A percentile compares a stretch with the other conserved stretches of the same genome.
These are phyloP conservation scores for Plutella xylostella DNA, from an alignment of 2,888 invertebrate species.

Conservation along the genomic window DNA sequence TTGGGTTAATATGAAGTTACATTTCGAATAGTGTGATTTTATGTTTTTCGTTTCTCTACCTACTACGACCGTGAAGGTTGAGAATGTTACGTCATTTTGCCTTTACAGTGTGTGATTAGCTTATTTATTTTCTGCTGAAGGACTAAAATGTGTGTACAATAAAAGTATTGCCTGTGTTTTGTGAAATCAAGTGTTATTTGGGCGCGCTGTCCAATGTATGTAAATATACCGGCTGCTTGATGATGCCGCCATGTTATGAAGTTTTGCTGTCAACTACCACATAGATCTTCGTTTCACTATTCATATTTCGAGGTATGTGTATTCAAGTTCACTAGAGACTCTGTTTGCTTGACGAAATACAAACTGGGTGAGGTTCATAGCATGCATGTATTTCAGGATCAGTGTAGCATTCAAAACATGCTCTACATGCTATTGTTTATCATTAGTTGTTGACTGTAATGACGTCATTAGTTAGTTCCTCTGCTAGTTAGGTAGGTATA, in stretches of 20 bases:
- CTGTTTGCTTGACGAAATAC: neutral
- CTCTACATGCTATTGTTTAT: constrained; percentile 47
- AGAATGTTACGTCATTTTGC: constrained; percentile 69
- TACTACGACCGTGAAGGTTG: constrained; percentile 68
- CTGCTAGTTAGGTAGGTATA: neutral
- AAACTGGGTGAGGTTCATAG: neutral
- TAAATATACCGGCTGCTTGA: constrained; percentile 57
- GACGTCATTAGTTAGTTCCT: constrained; percentile 54
- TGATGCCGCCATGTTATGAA: constrained; percentile 69
- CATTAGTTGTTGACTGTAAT: constrained; percentile 60
- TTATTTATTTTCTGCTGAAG: constrained; percentile 29
- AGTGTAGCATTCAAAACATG: constrained; percentile 2
- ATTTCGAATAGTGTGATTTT: too few species aligned
- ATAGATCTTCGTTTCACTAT: neutral
- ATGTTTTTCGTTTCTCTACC: constrained; percentile 33
- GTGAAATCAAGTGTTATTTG: too few species aligned
- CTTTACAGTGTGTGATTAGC: constrained; percentile 53
- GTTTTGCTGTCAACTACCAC: constrained; percentile 58
- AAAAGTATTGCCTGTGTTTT: too few species aligned
- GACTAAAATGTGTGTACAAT: neutral
- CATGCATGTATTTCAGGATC: neutral
- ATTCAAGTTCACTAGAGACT: neutral
- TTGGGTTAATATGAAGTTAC: too few species aligned
- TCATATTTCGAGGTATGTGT: neutral
- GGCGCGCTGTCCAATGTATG: constrained; percentile 25